Evolutionary conservation across 2,888 invertebrate genomes (phyloP).

Genomic region (Plutella xylostella): DNA sequence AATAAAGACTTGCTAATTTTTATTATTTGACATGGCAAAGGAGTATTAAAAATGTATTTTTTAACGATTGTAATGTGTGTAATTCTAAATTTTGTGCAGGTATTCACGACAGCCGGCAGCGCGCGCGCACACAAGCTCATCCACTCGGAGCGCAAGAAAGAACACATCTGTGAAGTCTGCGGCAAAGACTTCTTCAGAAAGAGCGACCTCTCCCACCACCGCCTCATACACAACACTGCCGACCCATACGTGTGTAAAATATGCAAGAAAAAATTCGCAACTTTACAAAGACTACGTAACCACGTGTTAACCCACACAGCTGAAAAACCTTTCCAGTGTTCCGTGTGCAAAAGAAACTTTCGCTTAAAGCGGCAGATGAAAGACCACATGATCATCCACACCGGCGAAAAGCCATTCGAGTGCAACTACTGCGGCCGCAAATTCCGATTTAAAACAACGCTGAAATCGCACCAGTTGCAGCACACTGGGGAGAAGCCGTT

Average conservation of each 20-base stretch:
- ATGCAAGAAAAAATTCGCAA: not conserved
- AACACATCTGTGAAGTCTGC: conserved; percentile 69
- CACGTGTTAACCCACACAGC: conserved; percentile 6
- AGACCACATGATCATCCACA: conserved; percentile 74
- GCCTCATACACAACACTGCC: conserved; percentile 48
- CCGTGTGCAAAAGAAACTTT: conserved; percentile 7
- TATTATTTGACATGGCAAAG: too few relatives aligned
- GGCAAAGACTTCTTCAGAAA: conserved; percentile 72
- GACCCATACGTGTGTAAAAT: not conserved
- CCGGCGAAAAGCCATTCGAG: conserved; percentile 75
- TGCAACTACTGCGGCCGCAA: conserved; percentile 74
- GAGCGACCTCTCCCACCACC: conserved; percentile 68
- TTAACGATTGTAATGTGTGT: too few relatives aligned
- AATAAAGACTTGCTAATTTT: too few relatives aligned
- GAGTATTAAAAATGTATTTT: too few relatives aligned
- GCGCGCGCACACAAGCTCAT: conserved; percentile 4
- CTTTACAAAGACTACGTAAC: not conserved
- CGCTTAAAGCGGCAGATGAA: conserved; percentile 73
- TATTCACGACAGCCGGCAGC: not conserved
- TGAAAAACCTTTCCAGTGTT: conserved; percentile 7
- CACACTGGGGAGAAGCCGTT: conserved; percentile 73
- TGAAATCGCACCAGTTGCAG: conserved; percentile 71
- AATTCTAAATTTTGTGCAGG: too few relatives aligned
- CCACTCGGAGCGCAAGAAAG: conserved; percentile 25
- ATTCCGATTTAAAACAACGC: conserved; percentile 73